A percentile compares a stretch with the other conserved stretches of the same genome.
phyloP scores from a whole-genome alignment of 2,113 vertebrate genomes.

The Aphelocoma coerulescens region DNA sequence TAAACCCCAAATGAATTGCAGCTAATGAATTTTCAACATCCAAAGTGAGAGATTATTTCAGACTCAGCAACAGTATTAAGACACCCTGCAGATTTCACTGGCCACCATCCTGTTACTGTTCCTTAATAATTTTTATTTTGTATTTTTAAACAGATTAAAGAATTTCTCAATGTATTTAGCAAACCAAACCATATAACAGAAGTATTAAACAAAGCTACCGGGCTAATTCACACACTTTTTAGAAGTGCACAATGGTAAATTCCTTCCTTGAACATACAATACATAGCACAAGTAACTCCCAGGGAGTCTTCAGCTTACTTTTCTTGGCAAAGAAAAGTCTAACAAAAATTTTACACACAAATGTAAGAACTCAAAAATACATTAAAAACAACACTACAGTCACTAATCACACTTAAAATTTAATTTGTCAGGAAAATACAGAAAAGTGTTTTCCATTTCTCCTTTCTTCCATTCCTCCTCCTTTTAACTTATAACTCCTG shows the following conservation, averaged over 20 bases:
- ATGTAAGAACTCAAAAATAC: background rate
- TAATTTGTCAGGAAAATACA: background rate
- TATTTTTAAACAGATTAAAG: background rate
- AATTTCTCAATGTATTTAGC: background rate
- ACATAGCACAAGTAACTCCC: background rate
- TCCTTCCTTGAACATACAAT: background rate
- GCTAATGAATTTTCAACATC: background rate
- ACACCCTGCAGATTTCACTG: background rate
- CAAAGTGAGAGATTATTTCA: background rate
- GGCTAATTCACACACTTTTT: background rate
- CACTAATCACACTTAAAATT: background rate
- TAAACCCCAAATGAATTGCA: background rate
- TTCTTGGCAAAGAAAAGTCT: background rate
- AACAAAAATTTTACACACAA: background rate
- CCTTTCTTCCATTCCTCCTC: background rate
- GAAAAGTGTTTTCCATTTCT: background rate
- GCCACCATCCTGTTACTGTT: background rate
- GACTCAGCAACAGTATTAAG: background rate
- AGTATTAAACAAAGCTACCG: background rate
- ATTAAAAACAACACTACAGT: background rate
- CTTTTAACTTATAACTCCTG: background rate
- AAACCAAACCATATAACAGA: background rate
- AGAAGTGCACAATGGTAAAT: background rate
- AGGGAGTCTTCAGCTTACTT: background rate
- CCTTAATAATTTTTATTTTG: background rate